phyloP scores from a whole-genome alignment of 2,888 invertebrate species.

The Orthonevra nobilis region DNA sequence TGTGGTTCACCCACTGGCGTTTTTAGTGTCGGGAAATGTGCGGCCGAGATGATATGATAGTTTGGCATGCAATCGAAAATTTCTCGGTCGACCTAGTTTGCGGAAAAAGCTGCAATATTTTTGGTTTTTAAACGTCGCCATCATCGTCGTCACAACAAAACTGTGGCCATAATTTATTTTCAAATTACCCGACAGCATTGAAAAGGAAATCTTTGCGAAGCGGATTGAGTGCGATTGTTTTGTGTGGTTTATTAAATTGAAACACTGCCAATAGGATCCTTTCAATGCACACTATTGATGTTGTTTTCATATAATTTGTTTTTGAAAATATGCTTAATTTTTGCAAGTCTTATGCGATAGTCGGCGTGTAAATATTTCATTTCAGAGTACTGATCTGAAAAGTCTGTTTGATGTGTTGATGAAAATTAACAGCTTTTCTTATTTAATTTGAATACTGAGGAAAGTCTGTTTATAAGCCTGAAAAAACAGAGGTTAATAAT shows the following conservation, averaged over 20 bases:
- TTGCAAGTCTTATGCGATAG: too few relatives aligned
- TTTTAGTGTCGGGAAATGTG: neutral
- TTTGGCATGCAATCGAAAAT: conserved; percentile 58
- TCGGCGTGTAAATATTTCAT: too few relatives aligned
- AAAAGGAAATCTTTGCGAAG: conserved; percentile 39
- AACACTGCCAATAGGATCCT: too few relatives aligned
- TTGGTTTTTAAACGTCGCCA: conserved; percentile 21
- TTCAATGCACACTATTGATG: too few relatives aligned
- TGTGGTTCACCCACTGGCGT: conserved; percentile 9
- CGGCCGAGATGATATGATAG: conserved; percentile 1
- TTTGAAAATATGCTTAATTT: too few relatives aligned
- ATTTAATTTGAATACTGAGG: too few relatives aligned
- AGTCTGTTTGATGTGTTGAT: too few relatives aligned
- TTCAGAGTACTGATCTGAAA: too few relatives aligned
- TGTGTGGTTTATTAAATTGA: conserved; percentile 38
- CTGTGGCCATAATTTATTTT: conserved; percentile 55
- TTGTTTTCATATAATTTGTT: too few relatives aligned
- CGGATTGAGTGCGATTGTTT: conserved; percentile 23
- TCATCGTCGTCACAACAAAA: conserved; percentile 6
- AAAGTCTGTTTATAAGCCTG: too few relatives aligned
- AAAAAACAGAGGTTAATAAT: too few relatives aligned
- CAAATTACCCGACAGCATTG: conserved; percentile 43
- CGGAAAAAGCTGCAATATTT: conserved; percentile 61
- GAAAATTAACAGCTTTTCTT: too few relatives aligned
- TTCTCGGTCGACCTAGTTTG: conserved; percentile 53